Base-by-base conservation (phyloP, 2,888 invertebrate genomes). In the Frankliniella intonsa region DNA sequence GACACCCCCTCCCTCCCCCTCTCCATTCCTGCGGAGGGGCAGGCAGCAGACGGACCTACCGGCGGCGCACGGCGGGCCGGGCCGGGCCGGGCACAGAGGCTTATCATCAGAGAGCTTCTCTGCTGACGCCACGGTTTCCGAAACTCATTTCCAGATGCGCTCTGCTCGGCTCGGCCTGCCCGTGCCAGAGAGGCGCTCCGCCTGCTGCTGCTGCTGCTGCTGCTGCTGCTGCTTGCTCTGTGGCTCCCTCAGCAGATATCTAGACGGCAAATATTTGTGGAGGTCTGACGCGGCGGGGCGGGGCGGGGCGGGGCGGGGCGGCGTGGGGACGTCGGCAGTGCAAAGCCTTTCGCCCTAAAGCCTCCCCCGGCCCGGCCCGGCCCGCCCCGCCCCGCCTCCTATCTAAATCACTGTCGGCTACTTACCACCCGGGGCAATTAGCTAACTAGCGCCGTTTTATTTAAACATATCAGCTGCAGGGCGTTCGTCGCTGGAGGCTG, bases 181-280 rank as follows among this genome's bases (percentile, higher is more conserved):
- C 1, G 14, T 5, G 14, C 55, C 17, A 14, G 55, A 14, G 55
- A 19, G 17, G 55, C 55, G 14, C 55, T 14, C 14, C 19, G 14
- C 55, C 19, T 55, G 5, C 55, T 12, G 55, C 55, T 2, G 5
- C 55, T 2, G 55, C 55, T 2, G 55, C 55, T 8, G 55, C 55
- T 2, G 55, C 55, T 2, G 55, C 55, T 2, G 3, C 17, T 8
- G 55, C 55, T 51, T 55, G 62, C 19, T 11, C 69, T 22, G n/a
- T 1, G 22, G 22, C 69, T 22, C 69, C 69, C 69, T 22, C 69
- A 25, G 22, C 25, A 25, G 69, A 76, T 76, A 76, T 25, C 69
- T 22, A 76, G 69, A 76, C 69, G 69, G 22, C 69, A 76, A 76
- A 76, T 76, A 76, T 76, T 76, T 76, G 69, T 76, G 22, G 69